Conservation (phyloP, 2,888 invertebrate species). For the Ectemnius cavifrons region DNA sequence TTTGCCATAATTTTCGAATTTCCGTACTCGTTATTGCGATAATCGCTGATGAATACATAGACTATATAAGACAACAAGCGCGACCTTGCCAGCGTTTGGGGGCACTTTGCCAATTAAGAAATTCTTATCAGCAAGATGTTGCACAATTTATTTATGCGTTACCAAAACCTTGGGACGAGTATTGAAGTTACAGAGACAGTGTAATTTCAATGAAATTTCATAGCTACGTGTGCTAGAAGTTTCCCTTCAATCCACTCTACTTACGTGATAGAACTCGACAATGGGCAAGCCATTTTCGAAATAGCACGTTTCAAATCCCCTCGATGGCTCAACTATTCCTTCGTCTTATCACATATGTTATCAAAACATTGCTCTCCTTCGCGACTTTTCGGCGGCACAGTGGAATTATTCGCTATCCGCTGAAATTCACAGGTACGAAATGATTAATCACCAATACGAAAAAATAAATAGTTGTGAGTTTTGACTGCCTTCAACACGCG, state of each 20-base stretch:
- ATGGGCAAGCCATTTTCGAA: conserved; percentile 51
- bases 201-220: no score
- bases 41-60: no score
- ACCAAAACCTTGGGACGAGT: no score
- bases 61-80: no score
- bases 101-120: no score
- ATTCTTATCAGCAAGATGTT: no score
- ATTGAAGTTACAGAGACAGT: no score
- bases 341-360: not conserved
- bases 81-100: no score
- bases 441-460: not conserved
- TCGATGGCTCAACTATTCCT: not conserved
- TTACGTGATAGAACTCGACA: conserved; percentile 44
- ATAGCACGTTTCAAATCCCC: not conserved
- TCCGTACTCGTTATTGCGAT: not conserved
- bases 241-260: conserved; percentile 21
- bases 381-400: conserved; percentile 1
- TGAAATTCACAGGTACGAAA: not conserved
- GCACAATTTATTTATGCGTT: no score
- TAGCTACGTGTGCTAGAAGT: no score
- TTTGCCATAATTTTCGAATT: not conserved
- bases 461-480: no score
- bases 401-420: not conserved
- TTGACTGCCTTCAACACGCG: not conserved
- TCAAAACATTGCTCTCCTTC: not conserved